Conservation (phyloP, 2,888 invertebrate genomes). For the Spilarctia lutea region DNA sequence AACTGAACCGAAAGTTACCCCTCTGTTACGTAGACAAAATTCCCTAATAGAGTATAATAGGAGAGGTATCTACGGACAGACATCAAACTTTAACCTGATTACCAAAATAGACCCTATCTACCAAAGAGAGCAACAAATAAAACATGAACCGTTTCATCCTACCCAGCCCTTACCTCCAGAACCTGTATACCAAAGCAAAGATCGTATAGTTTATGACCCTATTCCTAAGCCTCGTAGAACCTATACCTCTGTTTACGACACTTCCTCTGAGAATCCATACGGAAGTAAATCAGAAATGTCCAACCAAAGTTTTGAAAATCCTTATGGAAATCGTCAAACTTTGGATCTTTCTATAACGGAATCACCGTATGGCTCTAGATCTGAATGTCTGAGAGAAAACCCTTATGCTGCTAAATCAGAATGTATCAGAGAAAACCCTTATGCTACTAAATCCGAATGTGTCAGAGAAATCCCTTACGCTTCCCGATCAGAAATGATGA, state of each 20-base stretch:
- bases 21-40: slow-evolving; percentile 83
- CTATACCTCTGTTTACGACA: slow-evolving; percentile 80
- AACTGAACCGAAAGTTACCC: slow-evolving; percentile 86
- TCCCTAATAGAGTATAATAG: slow-evolving; percentile 84
- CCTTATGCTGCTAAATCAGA: slow-evolving; percentile 51
- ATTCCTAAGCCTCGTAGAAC: slow-evolving; percentile 84
- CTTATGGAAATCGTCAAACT: slow-evolving; percentile 77
- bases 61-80: slow-evolving; percentile 80
- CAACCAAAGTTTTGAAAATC: slow-evolving; percentile 79
- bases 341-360: slow-evolving; percentile 77
- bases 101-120: slow-evolving; percentile 86
- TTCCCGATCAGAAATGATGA: slow-evolving; percentile 56
- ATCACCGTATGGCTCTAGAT: slow-evolving; percentile 69
- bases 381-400: slow-evolving; percentile 57
- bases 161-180: slow-evolving; percentile 84
- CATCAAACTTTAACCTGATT: slow-evolving; percentile 84
- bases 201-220: slow-evolving; percentile 81
- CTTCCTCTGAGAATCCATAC: slow-evolving; percentile 80
- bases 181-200: slow-evolving; percentile 84
- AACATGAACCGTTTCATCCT: slow-evolving; percentile 83
- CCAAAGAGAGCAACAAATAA: slow-evolving; percentile 84
- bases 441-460: slow-evolving; percentile 46
- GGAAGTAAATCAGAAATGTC: slow-evolving; percentile 76
- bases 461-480: slow-evolving; percentile 47
- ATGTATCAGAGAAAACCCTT: slow-evolving; percentile 44